Conservation (phyloP, 2,888 invertebrate species). For the Melikaiella ostensackeni region DNA sequence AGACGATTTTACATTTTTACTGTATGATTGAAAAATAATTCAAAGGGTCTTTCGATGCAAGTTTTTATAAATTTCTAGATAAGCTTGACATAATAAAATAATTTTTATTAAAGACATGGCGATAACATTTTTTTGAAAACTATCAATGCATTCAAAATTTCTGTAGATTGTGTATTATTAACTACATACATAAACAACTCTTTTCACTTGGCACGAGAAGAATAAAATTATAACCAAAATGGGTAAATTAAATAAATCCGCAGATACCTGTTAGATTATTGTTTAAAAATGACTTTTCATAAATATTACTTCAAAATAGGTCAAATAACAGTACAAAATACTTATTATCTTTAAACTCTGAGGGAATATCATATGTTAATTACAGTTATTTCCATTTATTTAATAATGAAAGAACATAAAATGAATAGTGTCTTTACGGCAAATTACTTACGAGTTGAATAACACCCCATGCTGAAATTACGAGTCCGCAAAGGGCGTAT, state of each 20-base stretch:
- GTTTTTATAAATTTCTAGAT: too few relatives aligned
- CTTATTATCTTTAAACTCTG: neutral
- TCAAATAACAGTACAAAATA: neutral
- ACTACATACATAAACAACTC: too few relatives aligned
- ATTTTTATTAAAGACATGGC: too few relatives aligned
- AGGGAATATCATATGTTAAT: neutral
- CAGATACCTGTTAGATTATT: constrained; percentile 6
- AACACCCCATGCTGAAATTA: constrained; percentile 96
- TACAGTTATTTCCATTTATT: neutral
- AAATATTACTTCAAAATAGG: neutral
- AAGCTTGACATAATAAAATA: too few relatives aligned
- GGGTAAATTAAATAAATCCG: neutral
- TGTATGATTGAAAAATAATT: too few relatives aligned
- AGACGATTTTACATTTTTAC: too few relatives aligned
- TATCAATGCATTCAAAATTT: too few relatives aligned
- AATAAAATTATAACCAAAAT: neutral
- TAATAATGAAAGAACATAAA: constrained; percentile 35
- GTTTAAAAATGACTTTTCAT: neutral
- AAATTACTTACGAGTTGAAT: constrained; percentile 90
- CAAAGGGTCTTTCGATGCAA: too few relatives aligned
- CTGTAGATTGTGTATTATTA: too few relatives aligned
- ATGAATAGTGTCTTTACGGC: constrained; percentile 40
- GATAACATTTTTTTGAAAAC: too few relatives aligned
- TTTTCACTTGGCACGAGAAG: neutral
- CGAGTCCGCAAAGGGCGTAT: constrained; percentile 92